Percentiles rank a stretch among this genome's conserved stretches.
phyloP scores from a whole-genome alignment of 2,113 vertebrate genomes.

The Phaethon lepturus region DNA sequence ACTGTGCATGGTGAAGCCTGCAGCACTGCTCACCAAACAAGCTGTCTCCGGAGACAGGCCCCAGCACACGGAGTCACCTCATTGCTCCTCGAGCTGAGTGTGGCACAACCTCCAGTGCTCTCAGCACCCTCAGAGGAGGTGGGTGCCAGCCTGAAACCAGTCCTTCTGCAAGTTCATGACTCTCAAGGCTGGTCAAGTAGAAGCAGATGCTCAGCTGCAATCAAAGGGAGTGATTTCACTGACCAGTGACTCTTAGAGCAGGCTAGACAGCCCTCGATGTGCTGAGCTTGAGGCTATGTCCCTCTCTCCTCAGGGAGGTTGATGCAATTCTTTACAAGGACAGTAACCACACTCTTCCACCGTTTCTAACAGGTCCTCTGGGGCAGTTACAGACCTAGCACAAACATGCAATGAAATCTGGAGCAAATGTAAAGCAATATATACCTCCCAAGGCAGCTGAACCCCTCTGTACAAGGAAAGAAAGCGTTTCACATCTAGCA shows the following conservation, averaged over 20 bases:
- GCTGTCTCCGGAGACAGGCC: not conserved
- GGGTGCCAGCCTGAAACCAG: not conserved
- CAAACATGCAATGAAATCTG: not conserved
- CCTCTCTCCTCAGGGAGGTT: not conserved
- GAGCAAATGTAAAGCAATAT: not conserved
- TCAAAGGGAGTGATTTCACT: not conserved
- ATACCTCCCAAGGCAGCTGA: not conserved
- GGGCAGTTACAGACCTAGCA: not conserved
- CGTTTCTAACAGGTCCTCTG: not conserved
- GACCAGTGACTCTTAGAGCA: not conserved
- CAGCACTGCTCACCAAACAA: not conserved
- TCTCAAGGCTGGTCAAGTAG: not conserved
- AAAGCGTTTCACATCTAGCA: not conserved
- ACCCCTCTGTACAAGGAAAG: not conserved
- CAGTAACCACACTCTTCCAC: not conserved
- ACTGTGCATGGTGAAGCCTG: not conserved
- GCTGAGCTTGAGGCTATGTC: not conserved
- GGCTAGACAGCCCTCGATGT: fast-evolving
- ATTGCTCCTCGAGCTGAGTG: not conserved
- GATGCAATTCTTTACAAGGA: not conserved
- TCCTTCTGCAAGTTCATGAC: not conserved
- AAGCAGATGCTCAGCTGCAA: not conserved
- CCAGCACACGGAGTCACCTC: not conserved
- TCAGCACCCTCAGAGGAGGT: not conserved
- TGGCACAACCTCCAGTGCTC: not conserved